phyloP scores from a whole-genome alignment of 35 echinoderm and acorn worm genomes.

The Ophioderma brevispina region DNA sequence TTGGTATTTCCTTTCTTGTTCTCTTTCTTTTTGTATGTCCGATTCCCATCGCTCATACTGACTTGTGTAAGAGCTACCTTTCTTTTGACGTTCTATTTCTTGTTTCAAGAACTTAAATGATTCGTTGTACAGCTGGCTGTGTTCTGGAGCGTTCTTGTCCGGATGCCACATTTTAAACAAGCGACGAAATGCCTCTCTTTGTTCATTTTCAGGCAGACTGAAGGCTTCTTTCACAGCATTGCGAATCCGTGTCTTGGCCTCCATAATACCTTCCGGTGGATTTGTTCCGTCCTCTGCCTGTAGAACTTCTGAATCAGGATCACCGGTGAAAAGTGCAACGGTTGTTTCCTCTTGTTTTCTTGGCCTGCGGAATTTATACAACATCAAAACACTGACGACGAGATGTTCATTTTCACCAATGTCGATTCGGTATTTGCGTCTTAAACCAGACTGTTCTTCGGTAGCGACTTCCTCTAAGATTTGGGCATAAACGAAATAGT shows the following conservation, averaged over 20 bases:
- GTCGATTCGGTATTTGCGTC: conserved; percentile 21
- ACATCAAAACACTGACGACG: background rate
- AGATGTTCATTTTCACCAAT: conserved; percentile 21
- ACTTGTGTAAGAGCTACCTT: background rate
- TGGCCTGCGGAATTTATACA: conserved; percentile 45
- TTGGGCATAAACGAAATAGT: conserved; percentile 18
- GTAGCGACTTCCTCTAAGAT: conserved; percentile 1
- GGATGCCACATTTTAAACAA: conserved; percentile 49
- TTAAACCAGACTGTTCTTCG: background rate
- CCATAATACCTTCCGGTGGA: conserved; percentile 10
- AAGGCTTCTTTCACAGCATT: conserved; percentile 26
- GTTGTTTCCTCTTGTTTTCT: conserved; percentile 6
- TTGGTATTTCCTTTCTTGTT: conserved; percentile 1
- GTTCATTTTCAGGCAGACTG: conserved; percentile 4
- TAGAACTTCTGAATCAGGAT: background rate
- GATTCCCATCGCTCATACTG: conserved; percentile 8
- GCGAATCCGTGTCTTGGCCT: conserved; percentile 11
- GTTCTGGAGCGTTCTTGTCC: conserved; percentile 41
- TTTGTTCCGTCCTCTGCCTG: background rate
- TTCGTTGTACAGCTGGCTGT: conserved; percentile 17
- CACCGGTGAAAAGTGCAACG: conserved; percentile 25
- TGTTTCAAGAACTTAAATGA: conserved; percentile 48
- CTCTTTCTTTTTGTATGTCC: conserved; percentile 9
- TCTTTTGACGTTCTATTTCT: conserved; percentile 23
- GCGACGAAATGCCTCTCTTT: conserved; percentile 16